phyloP scores from a whole-genome alignment of 2,113 vertebrate genomes.

The Coptodon rendalli region DNA sequence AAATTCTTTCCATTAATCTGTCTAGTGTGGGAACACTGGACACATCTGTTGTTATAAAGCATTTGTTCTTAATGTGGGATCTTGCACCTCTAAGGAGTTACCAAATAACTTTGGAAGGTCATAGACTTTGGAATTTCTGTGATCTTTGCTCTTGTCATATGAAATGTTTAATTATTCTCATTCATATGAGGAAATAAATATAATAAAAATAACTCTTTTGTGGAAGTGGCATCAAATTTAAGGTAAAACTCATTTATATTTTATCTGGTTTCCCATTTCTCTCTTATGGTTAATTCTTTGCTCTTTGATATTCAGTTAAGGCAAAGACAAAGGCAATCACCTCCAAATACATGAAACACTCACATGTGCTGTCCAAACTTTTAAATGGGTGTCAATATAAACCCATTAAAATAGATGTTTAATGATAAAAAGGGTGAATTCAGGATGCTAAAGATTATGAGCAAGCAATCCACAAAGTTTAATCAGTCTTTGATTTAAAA shows the following conservation, averaged over 20 bases:
- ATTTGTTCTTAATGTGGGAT: not conserved
- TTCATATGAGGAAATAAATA: not conserved
- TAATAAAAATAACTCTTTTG: not conserved
- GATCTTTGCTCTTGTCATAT: not conserved
- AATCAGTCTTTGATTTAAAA: not conserved
- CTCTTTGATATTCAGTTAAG: not conserved
- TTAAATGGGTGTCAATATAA: not conserved
- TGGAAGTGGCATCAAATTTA: not conserved
- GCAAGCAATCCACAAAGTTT: not conserved
- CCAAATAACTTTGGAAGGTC: not conserved
- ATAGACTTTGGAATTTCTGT: not conserved
- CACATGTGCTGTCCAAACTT: not conserved
- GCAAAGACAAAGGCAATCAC: not conserved
- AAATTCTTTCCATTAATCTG: not conserved
- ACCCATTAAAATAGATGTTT: not conserved
- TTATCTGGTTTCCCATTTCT: not conserved
- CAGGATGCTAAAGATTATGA: not conserved
- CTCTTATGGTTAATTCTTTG: not conserved
- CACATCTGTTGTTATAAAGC: not conserved
- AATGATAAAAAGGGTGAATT: not conserved
- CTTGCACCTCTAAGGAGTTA: not conserved
- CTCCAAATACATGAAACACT: not conserved
- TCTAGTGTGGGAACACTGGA: not conserved
- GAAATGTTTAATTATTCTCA: not conserved
- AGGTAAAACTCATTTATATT: not conserved